Conservation (phyloP, 2,888 invertebrate species). For the Synanthedon myopaeformis region DNA sequence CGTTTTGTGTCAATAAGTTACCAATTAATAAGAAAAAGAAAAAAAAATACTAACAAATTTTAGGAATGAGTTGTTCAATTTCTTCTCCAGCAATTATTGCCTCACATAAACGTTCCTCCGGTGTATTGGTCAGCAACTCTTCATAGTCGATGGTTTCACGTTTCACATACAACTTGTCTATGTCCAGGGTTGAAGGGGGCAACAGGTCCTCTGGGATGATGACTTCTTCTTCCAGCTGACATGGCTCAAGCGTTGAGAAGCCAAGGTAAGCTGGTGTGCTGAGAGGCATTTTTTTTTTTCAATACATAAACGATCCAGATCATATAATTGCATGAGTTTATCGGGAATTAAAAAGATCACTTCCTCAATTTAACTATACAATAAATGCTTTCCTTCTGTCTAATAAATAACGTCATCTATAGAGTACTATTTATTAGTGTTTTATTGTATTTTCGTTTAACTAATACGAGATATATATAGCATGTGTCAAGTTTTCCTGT, state of each 20-base stretch:
- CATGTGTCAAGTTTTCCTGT: too few species aligned
- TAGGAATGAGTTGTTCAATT: conserved; percentile 45
- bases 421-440: too few species aligned
- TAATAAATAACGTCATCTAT: too few species aligned
- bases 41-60: conserved; percentile 34
- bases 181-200: conserved; percentile 29
- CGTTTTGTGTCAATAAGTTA: too few species aligned
- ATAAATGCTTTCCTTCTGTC: too few species aligned
- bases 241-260: conserved; percentile 24
- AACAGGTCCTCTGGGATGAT: conserved; percentile 48
- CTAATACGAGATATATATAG: too few species aligned
- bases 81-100: conserved; percentile 40
- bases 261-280: conserved; percentile 51
- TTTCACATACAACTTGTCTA: conserved; percentile 28
- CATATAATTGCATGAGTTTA: too few species aligned
- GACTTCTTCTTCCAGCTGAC: conserved; percentile 23
- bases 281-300: conserved; percentile 1
- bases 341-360: too few species aligned
- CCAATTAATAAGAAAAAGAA: too few species aligned
- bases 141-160: conserved; percentile 9
- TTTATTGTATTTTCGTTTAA: too few species aligned
- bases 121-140: conserved; percentile 7
- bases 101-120: conserved; percentile 31
- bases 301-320: too few species aligned
- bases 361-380: too few species aligned